These are phyloP conservation scores for Chelonus insularis DNA, from an alignment of 1,140 invertebrate genomes.

Conservation along the genomic window DNA sequence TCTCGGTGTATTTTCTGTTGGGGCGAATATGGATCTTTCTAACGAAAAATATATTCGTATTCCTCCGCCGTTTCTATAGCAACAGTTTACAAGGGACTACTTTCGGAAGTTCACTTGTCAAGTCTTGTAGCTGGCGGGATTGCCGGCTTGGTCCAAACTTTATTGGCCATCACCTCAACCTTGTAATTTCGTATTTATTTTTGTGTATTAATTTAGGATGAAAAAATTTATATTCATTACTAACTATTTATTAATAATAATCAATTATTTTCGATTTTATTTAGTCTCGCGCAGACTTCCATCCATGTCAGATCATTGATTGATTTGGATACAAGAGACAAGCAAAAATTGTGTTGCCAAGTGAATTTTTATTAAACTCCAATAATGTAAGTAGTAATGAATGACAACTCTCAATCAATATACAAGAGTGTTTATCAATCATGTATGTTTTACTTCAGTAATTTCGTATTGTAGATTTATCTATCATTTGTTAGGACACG, in stretches of 20 bases:
- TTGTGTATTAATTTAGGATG: background rate
- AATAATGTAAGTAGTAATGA: slow-evolving; percentile 41
- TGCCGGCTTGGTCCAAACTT: slow-evolving; percentile 27
- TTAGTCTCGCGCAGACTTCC: background rate
- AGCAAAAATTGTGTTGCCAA: slow-evolving; percentile 22
- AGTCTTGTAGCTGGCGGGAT: slow-evolving; percentile 3
- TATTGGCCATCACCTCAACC: background rate
- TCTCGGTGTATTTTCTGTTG: too few relatives aligned
- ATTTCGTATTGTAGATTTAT: background rate
- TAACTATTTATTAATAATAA: too few relatives aligned
- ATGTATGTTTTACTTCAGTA: background rate
- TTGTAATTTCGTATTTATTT: background rate
- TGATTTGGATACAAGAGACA: slow-evolving; percentile 16
- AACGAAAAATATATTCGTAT: slow-evolving; percentile 16
- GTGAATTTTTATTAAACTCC: slow-evolving; percentile 19
- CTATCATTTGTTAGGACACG: too few relatives aligned
- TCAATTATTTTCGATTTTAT: background rate
- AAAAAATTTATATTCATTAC: too few relatives aligned
- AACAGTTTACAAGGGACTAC: slow-evolving; percentile 46
- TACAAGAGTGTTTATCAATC: background rate
- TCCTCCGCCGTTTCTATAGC: slow-evolving; percentile 36
- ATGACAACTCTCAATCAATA: slow-evolving; percentile 16
- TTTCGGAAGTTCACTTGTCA: slow-evolving; percentile 40
- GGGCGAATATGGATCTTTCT: too few relatives aligned
- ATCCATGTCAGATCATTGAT: slow-evolving; percentile 32